phyloP scores from a whole-genome alignment of 2,888 invertebrate species.

The Mimumesa dahlbomi region DNA sequence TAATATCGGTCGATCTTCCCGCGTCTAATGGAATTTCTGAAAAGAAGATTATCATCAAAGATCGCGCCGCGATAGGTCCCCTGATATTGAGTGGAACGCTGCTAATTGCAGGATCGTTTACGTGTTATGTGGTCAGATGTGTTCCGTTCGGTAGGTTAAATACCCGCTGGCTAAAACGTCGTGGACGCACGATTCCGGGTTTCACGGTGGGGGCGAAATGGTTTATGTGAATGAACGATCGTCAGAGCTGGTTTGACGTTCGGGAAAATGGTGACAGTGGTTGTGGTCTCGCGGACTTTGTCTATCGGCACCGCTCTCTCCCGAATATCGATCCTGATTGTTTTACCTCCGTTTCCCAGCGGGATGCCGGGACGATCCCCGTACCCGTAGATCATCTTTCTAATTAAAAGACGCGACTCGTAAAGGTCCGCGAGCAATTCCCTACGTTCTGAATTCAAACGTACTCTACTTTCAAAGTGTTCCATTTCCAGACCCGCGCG shows the following conservation, averaged over 20 bases:
- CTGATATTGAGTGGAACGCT: constrained; percentile 50
- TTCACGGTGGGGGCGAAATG: constrained; percentile 47
- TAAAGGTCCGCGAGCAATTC: no score
- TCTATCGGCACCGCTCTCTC: no score
- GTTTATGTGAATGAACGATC: constrained; percentile 42
- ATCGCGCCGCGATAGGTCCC: constrained; percentile 38
- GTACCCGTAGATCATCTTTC: no score
- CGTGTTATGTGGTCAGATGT: constrained; percentile 55
- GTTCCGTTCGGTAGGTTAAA: constrained; percentile 56
- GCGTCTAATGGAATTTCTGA: constrained; percentile 50
- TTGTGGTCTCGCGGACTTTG: no score
- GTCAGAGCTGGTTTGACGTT: constrained; percentile 38
- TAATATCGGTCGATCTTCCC: constrained; percentile 38
- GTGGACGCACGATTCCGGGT: constrained; percentile 25
- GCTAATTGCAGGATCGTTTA: constrained; percentile 60
- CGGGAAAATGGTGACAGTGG: constrained; percentile 34
- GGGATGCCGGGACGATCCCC: no score
- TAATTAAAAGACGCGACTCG: no score
- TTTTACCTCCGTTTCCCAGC: no score
- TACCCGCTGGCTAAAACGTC: constrained; percentile 33
- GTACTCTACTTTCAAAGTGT: constrained; percentile 46
- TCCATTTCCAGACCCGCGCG: constrained; percentile 33
- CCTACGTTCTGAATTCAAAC: no score
- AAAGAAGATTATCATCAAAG: constrained; percentile 46
- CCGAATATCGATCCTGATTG: no score